phyloP scores from a whole-genome alignment of 2,888 invertebrate genomes.

The Escarpia spicata region DNA sequence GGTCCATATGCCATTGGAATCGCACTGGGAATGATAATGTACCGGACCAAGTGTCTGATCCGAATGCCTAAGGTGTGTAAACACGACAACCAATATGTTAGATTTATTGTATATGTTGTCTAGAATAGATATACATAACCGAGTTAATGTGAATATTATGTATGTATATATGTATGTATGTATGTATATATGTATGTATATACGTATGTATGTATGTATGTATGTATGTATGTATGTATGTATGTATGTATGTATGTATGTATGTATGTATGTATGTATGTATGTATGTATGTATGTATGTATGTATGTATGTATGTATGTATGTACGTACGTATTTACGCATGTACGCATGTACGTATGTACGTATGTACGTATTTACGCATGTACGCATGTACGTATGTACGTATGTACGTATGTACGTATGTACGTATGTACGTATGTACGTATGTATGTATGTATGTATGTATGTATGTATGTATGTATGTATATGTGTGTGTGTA shows the following conservation, averaged over 20 bases:
- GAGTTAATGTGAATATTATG: background rate
- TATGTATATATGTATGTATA: background rate
- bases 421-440: background rate
- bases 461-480: background rate
- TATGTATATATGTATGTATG: background rate
- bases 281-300: too few relatives aligned
- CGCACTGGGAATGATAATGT: too few relatives aligned
- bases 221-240: background rate
- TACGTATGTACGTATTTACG: background rate
- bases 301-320: too few relatives aligned
- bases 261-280: too few relatives aligned
- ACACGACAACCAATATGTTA: too few relatives aligned
- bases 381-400: too few relatives aligned
- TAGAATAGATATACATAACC: too few relatives aligned
- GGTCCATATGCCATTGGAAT: too few relatives aligned
- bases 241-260: too few relatives aligned
- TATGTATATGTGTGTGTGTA: background rate
- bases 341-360: background rate
- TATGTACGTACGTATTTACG: background rate
- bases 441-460: background rate
- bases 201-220: background rate
- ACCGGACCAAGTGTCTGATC: too few relatives aligned
- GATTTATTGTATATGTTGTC: too few relatives aligned
- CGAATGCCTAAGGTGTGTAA: too few relatives aligned
- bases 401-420: background rate